These are phyloP conservation scores for Carcina quercana DNA, from an alignment of 2,888 invertebrate genomes.

Conservation along the genomic window DNA sequence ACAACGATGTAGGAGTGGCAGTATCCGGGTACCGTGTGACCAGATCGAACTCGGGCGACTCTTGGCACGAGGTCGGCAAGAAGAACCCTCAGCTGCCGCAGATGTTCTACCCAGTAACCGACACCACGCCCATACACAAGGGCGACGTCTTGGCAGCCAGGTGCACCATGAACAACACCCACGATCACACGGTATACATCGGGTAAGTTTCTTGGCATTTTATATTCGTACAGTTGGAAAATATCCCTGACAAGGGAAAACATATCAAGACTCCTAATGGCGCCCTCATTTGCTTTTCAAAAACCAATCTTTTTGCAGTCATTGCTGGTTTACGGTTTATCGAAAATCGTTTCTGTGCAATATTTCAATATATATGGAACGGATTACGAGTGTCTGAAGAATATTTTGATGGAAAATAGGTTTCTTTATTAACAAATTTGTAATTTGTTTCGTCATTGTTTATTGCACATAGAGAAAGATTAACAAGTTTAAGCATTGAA, in stretches of 20 bases:
- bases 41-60: conserved; percentile 72
- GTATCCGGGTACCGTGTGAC: conserved; percentile 89
- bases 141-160: conserved; percentile 90
- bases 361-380: too few species aligned
- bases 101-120: conserved; percentile 92
- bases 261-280: too few species aligned
- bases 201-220: conserved; percentile 80
- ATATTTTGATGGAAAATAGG: too few species aligned
- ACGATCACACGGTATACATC: conserved; percentile 77
- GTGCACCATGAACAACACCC: conserved; percentile 91
- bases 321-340: too few species aligned
- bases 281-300: too few species aligned
- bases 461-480: too few species aligned
- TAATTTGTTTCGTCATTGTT: too few species aligned
- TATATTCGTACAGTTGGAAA: background rate
- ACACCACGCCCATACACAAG: conserved; percentile 74
- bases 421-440: too few species aligned
- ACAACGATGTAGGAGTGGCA: conserved; percentile 85
- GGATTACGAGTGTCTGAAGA: too few species aligned
- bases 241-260: background rate
- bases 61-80: conserved; percentile 90
- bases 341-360: too few species aligned
- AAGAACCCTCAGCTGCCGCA: conserved; percentile 91
- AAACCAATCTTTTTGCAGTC: too few species aligned
- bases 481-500: too few species aligned